A percentile compares a stretch with the other conserved stretches of the same genome.
These are phyloP conservation scores for Cantharis lateralis DNA, from an alignment of 2,888 invertebrate genomes.

Conservation along the genomic window DNA sequence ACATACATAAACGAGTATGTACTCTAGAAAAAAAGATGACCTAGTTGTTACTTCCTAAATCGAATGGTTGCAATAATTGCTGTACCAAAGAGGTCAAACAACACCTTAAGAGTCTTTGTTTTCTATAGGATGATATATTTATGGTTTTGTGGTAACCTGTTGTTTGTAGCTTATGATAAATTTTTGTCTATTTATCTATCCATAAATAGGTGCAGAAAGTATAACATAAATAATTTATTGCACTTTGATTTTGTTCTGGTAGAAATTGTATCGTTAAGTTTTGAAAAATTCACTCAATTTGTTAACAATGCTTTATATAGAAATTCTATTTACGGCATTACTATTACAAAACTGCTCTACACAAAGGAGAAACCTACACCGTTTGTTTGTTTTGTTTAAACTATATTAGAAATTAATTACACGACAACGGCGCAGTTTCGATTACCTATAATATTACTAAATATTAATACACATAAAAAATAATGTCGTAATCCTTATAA, in stretches of 20 bases:
- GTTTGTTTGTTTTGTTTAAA: not conserved
- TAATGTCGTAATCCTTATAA: not conserved
- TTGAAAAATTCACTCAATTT: conserved; percentile 2
- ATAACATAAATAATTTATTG: conserved; percentile 1
- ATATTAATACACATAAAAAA: not conserved
- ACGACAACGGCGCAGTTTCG: not conserved
- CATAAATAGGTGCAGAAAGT: conserved; percentile 2
- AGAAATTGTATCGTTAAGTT: conserved; percentile 1
- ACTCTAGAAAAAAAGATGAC: conserved; percentile 3
- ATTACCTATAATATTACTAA: not conserved
- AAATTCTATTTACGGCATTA: not conserved
- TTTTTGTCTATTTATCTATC: conserved; percentile 14
- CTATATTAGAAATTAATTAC: not conserved
- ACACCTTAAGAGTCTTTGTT: conserved; percentile 31
- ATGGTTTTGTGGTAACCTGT: conserved; percentile 26
- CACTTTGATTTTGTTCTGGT: not conserved
- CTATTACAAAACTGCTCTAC: not conserved
- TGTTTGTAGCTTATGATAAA: conserved; percentile 16
- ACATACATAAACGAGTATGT: not conserved
- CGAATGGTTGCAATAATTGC: conserved; percentile 27
- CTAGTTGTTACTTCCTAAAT: conserved; percentile 18
- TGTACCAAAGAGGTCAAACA: conserved; percentile 29
- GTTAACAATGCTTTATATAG: conserved; percentile 1
- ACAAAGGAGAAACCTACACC: not conserved
- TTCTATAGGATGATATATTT: conserved; percentile 30